These are phyloP conservation scores for Spodoptera frugiperda DNA, from an alignment of 1,140 invertebrate genomes.

Conservation along the genomic window DNA sequence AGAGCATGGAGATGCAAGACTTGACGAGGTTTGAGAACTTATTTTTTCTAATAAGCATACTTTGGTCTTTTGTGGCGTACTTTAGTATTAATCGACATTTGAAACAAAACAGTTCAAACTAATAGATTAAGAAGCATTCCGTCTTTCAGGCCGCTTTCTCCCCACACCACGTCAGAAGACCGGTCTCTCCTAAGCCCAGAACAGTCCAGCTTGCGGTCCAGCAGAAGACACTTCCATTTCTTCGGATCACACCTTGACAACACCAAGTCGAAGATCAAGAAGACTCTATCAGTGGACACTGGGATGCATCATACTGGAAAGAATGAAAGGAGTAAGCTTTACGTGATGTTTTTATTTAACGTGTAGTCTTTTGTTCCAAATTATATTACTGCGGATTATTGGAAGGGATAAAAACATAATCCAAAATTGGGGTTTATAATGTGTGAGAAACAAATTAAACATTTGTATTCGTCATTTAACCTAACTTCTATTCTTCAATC, in stretches of 20 bases:
- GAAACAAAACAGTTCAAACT: neutral
- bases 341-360: neutral
- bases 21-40: slow-evolving; percentile 69
- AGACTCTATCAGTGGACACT: slow-evolving; percentile 84
- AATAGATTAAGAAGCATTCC: slow-evolving; percentile 29
- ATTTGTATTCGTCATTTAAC: neutral
- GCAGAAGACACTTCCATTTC: slow-evolving; percentile 77
- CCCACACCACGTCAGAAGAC: slow-evolving; percentile 79
- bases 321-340: slow-evolving; percentile 70
- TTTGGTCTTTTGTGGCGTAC: neutral
- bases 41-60: no score
- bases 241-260: slow-evolving; percentile 81
- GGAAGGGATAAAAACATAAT: no score
- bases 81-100: neutral
- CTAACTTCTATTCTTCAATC: no score
- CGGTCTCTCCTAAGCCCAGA: slow-evolving; percentile 79
- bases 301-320: slow-evolving; percentile 84
- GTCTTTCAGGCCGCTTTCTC: slow-evolving; percentile 78
- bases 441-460: neutral
- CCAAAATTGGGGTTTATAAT: neutral
- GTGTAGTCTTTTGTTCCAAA: slow-evolving; percentile 19
- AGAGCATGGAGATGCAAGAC: slow-evolving; percentile 83
- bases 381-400: neutral
- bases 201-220: slow-evolving; percentile 68
- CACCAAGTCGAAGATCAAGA: slow-evolving; percentile 82